Conservation (phyloP, 2,888 invertebrate genomes). For the Agriopis aurantiaria region DNA sequence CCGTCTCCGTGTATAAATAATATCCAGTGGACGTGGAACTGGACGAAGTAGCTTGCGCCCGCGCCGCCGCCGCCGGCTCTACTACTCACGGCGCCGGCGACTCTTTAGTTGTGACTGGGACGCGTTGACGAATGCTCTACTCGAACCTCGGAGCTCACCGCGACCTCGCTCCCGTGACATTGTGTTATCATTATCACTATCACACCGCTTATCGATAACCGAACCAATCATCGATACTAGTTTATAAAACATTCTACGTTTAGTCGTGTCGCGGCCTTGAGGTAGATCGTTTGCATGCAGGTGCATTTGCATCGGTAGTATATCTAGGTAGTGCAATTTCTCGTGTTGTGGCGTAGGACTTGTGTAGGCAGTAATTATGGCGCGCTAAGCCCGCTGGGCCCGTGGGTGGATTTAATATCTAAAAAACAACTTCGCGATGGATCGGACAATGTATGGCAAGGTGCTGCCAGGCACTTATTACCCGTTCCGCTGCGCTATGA, state of each 20-base stretch:
- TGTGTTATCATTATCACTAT: conserved; percentile 70
- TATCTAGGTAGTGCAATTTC: conserved; percentile 50
- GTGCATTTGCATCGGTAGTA: conserved; percentile 58
- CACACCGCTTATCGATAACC: conserved; percentile 64
- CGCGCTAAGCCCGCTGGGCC: conserved; percentile 71
- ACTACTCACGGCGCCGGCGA: conserved; percentile 48
- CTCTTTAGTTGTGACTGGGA: conserved; percentile 80
- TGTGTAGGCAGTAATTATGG: conserved; percentile 83
- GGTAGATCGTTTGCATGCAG: conserved; percentile 47
- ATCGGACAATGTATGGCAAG: conserved; percentile 96
- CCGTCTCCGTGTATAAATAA: conserved; percentile 73
- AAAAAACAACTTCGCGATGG: conserved; percentile 86
- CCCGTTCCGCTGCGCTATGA: conserved; percentile 94
- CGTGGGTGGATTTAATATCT: conserved; percentile 79
- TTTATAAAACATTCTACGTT: conserved; percentile 46
- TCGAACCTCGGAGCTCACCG: conserved; percentile 58
- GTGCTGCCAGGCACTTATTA: conserved; percentile 94
- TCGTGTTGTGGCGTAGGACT: conserved; percentile 57
- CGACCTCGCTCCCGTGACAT: conserved; percentile 77
- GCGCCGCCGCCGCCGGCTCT: conserved; percentile 69
- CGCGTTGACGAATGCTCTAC: conserved; percentile 80
- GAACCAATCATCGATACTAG: conserved; percentile 64
- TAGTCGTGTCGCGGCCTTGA: conserved; percentile 61
- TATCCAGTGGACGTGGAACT: conserved; percentile 64
- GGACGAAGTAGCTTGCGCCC: conserved; percentile 73